A percentile compares a stretch with the other conserved stretches of the same genome.
phyloP scores from a whole-genome alignment of 1,140 invertebrate genomes.

The Forficula auricularia region DNA sequence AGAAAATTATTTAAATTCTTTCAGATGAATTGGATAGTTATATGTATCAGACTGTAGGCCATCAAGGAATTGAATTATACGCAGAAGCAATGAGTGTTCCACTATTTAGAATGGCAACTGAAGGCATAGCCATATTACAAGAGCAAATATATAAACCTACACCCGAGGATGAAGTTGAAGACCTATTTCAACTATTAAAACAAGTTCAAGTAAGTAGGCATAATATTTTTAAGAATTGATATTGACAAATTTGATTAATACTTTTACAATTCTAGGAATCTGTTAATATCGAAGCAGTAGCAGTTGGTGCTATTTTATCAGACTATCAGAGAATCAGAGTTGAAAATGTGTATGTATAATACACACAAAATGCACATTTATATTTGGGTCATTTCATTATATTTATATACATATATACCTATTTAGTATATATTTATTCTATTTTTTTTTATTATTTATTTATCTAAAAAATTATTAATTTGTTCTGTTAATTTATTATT shows the following conservation, averaged over 20 bases:
- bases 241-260: conserved; percentile 4
- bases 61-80: conserved; percentile 80
- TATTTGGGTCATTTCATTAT: conserved; percentile 1
- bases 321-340: conserved; percentile 94
- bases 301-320: conserved; percentile 91
- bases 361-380: not conserved
- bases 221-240: conserved; percentile 2
- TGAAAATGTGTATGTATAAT: conserved; percentile 79
- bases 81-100: conserved; percentile 87
- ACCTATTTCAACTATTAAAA: conserved; percentile 71
- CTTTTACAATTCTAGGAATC: conserved; percentile 31
- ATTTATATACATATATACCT: too few relatives aligned
- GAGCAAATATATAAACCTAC: conserved; percentile 70
- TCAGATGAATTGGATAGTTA: conserved; percentile 92
- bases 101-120: conserved; percentile 68
- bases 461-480: not conserved
- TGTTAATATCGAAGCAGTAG: conserved; percentile 73
- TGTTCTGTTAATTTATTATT: not conserved
- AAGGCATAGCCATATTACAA: conserved; percentile 58
- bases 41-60: conserved; percentile 98
- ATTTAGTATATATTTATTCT: conserved; percentile 1
- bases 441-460: not conserved
- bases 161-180: conserved; percentile 95
- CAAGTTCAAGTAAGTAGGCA: conserved; percentile 53
- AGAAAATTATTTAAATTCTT: too few relatives aligned